Evolutionary conservation across 53 echinoderm and acorn worm species (phyloP).

Genomic region (Hippasteria phrygiana): DNA sequence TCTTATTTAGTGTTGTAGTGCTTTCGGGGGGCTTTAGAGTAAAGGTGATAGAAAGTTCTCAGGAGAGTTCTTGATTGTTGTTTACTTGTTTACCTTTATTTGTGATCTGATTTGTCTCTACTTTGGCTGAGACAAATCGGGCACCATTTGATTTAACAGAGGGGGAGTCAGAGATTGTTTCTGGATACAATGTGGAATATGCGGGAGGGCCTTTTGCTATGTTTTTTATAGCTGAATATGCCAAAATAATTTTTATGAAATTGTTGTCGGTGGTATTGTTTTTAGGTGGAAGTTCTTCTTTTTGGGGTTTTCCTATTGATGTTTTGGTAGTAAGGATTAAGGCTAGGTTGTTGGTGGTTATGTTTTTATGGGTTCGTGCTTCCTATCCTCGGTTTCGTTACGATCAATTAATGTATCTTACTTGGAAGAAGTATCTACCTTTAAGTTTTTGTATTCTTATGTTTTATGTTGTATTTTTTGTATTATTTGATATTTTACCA

Average conservation of each 20-base stretch:
- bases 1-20: slow-evolving; percentile 56
- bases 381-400: slow-evolving; percentile 81
- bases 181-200: slow-evolving; percentile 84
- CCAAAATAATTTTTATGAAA: slow-evolving; percentile 81
- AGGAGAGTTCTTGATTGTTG: slow-evolving; percentile 53
- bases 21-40: slow-evolving; percentile 53
- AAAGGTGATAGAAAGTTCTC: slow-evolving; percentile 27
- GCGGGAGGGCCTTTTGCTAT: slow-evolving; percentile 80
- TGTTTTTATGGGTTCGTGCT: slow-evolving; percentile 72
- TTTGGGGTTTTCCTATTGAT: slow-evolving; percentile 12
- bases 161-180: slow-evolving; percentile 83
- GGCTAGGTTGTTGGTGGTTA: slow-evolving; percentile 31
- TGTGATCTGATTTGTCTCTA: slow-evolving; percentile 66
- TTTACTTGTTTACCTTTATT: slow-evolving; percentile 69
- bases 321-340: slow-evolving; percentile 27
- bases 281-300: slow-evolving; percentile 58
- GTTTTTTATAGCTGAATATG: slow-evolving; percentile 81
- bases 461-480: neutral
- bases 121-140: slow-evolving; percentile 84
- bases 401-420: slow-evolving; percentile 81
- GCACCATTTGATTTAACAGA: slow-evolving; percentile 85
- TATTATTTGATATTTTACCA: neutral
- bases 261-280: slow-evolving; percentile 62
- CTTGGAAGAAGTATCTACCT: slow-evolving; percentile 80
- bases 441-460: slow-evolving; percentile 35